A percentile compares a stretch with the other conserved stretches of the same genome.
Evolutionary conservation across 30 jellyfish, hydroid and myxozoan species (phyloP).

Genomic region (Hydra vulgaris): DNA sequence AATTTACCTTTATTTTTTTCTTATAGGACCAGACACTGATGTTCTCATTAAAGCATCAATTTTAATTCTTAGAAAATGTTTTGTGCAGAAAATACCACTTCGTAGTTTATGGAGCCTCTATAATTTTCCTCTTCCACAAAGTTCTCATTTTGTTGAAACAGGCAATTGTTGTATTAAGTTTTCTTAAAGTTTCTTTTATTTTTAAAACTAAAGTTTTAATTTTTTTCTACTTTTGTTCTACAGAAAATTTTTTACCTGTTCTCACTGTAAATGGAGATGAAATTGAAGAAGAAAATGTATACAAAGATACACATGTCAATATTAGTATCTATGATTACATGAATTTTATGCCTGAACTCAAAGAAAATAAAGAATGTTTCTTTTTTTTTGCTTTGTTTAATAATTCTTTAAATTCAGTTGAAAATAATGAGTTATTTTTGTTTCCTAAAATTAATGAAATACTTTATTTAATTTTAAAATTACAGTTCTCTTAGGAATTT

Average conservation of each 20-base stretch:
- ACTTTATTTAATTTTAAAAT: too few relatives aligned
- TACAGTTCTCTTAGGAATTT: too few relatives aligned
- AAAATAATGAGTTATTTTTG: too few relatives aligned
- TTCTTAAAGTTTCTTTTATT: too few relatives aligned
- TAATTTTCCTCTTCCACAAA: not conserved
- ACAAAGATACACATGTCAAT: not conserved
- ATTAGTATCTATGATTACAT: not conserved
- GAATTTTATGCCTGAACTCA: not conserved
- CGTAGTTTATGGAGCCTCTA: not conserved
- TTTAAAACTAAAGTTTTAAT: not conserved
- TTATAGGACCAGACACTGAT: constrained; percentile 65
- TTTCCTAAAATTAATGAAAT: too few relatives aligned
- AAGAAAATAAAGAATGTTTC: not conserved
- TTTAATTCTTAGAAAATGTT: constrained; percentile 57
- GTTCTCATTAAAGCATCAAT: constrained; percentile 48
- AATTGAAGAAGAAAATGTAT: not conserved
- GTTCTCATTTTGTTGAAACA: not conserved
- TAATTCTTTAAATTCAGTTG: too few relatives aligned
- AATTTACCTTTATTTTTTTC: not conserved
- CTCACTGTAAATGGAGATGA: not conserved
- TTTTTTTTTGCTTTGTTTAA: not conserved
- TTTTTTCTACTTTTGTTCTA: too few relatives aligned
- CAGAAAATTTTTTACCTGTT: not conserved
- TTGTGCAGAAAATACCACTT: constrained; percentile 32
- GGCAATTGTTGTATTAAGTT: not conserved